A percentile compares a stretch with the other conserved stretches of the same genome.
Evolutionary conservation across 2,888 invertebrate species (phyloP).

Genomic region (Scaptomyza caliginosa): DNA sequence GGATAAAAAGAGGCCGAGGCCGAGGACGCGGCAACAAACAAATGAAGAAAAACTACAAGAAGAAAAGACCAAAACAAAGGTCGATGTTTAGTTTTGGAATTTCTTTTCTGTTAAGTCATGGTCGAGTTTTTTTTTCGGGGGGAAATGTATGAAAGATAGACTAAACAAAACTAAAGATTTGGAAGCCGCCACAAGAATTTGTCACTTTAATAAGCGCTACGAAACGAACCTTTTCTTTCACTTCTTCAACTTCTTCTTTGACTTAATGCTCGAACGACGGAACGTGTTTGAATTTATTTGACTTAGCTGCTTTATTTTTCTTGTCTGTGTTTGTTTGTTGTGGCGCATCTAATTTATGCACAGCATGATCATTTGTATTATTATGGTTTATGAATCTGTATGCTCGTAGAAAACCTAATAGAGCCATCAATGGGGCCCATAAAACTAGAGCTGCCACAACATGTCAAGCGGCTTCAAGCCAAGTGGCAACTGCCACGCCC

Average conservation of each 20-base stretch:
- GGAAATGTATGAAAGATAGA: conserved; percentile 7
- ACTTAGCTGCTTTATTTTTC: conserved; percentile 42
- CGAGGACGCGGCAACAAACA: conserved; percentile 54
- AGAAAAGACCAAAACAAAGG: conserved; percentile 12
- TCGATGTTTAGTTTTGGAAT: conserved; percentile 36
- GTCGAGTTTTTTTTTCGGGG: conserved; percentile 18
- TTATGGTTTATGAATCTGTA: conserved; percentile 70
- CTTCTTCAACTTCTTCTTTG: too few species aligned
- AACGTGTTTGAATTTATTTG: conserved; percentile 63
- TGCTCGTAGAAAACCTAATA: conserved; percentile 69
- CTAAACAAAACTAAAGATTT: conserved; percentile 12
- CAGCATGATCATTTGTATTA: conserved; percentile 59
- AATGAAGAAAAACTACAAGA: conserved; percentile 27
- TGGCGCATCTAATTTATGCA: conserved; percentile 64
- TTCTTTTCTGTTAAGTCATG: conserved; percentile 65
- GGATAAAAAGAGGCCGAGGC: conserved; percentile 50
- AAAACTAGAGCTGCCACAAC: conserved; percentile 53
- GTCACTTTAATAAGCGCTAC: conserved; percentile 73
- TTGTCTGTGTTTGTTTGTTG: conserved; percentile 34
- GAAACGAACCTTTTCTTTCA: not conserved
- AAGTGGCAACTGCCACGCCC: conserved; percentile 52
- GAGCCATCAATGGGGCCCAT: conserved; percentile 71
- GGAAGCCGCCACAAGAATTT: conserved; percentile 60
- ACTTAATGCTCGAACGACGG: conserved; percentile 27
- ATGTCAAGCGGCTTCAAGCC: conserved; percentile 39